phyloP scores from a whole-genome alignment of 2,888 invertebrate genomes.

The Mayetiola destructor region DNA sequence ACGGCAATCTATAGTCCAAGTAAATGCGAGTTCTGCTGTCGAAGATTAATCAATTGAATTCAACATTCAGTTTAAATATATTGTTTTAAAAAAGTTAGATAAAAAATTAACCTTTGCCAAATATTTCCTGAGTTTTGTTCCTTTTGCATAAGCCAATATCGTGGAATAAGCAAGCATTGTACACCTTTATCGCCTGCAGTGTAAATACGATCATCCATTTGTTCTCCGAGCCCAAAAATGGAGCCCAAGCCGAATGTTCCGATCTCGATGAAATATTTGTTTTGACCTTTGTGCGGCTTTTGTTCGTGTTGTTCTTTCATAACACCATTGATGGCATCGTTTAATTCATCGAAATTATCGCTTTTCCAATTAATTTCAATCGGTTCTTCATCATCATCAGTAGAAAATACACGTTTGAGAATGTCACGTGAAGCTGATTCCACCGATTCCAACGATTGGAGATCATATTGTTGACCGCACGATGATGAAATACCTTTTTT shows the following conservation, averaged over 20 bases:
- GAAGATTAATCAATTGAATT: background rate
- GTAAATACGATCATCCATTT: conserved; percentile 49
- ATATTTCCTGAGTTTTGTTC: conserved; percentile 32
- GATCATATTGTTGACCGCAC: background rate
- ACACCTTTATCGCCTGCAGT: conserved; percentile 44
- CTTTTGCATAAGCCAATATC: conserved; percentile 50
- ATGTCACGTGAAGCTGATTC: background rate
- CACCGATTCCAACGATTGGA: background rate
- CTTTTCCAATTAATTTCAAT: too few species aligned
- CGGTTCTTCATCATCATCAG: background rate
- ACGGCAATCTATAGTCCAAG: conserved; percentile 28
- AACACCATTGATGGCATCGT: background rate
- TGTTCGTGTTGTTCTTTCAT: background rate
- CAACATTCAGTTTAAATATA: background rate
- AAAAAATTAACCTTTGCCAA: conserved; percentile 26
- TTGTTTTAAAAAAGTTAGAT: background rate
- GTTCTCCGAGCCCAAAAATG: conserved; percentile 55
- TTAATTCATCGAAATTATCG: background rate
- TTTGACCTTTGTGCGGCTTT: conserved; percentile 11
- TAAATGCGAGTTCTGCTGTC: conserved; percentile 24
- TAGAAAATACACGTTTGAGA: background rate
- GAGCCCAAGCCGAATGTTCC: conserved; percentile 29
- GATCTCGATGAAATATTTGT: conserved; percentile 31
- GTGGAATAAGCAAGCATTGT: conserved; percentile 52
- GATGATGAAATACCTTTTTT: background rate